Evolutionary conservation across 2,113 vertebrate species (phyloP).

Genomic region (Artemisiospiza belli): DNA sequence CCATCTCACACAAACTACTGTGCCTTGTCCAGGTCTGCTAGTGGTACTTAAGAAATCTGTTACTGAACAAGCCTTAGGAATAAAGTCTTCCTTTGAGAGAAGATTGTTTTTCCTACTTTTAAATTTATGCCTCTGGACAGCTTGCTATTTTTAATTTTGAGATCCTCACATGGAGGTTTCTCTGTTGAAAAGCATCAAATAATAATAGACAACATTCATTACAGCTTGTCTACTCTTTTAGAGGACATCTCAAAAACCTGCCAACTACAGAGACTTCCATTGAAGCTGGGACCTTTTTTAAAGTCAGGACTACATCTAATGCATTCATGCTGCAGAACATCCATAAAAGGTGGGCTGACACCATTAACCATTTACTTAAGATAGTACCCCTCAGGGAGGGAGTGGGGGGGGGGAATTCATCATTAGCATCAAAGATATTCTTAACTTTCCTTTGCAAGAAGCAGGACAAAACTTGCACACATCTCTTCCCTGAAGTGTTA

Average conservation of each 20-base stretch:
- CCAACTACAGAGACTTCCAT: not conserved
- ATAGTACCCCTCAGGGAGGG: not conserved
- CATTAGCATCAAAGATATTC: not conserved
- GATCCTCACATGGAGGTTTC: not conserved
- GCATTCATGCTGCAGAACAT: not conserved
- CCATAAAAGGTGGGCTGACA: not conserved
- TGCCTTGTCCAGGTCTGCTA: not conserved
- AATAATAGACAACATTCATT: not conserved
- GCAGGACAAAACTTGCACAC: not conserved
- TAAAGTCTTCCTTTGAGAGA: not conserved
- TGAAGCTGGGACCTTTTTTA: not conserved
- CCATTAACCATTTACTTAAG: not conserved
- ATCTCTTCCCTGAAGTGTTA: not conserved
- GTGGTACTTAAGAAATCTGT: not conserved
- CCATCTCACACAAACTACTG: not conserved
- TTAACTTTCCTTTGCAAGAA: not conserved
- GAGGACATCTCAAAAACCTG: not conserved
- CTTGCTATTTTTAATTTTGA: constrained; percentile 1
- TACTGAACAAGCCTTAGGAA: not conserved
- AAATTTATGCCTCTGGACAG: not conserved
- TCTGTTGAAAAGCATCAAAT: not conserved
- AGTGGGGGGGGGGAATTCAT: not conserved
- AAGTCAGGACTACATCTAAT: not conserved
- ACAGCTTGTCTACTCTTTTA: not conserved
- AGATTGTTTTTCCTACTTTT: not conserved